A percentile compares a stretch with the other conserved stretches of the same genome.
Conservation (phyloP, 1,140 invertebrate genomes). For the Drosophila sturtevanti region DNA sequence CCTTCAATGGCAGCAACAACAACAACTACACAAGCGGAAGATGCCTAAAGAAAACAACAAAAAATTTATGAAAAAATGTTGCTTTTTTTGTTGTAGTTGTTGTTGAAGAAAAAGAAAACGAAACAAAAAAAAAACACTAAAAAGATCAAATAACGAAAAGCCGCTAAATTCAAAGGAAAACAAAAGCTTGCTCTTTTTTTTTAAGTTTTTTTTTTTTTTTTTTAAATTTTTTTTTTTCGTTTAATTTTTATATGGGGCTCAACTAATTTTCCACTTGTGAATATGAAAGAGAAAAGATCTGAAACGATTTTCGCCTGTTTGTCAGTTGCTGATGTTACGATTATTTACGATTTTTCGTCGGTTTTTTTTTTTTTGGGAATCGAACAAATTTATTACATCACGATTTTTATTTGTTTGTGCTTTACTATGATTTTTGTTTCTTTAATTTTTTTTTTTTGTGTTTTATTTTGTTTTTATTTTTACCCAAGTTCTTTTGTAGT, state of each 20-base stretch:
- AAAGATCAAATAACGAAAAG: constrained; percentile 77
- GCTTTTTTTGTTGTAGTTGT: constrained; percentile 55
- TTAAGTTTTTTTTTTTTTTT: constrained; percentile 50
- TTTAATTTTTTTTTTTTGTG: constrained; percentile 21
- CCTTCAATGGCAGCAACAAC: constrained; percentile 10
- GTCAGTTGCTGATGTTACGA: constrained; percentile 49
- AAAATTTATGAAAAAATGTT: constrained; percentile 70
- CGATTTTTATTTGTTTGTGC: constrained; percentile 43
- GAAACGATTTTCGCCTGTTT: constrained; percentile 54
- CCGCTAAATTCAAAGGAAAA: constrained; percentile 79
- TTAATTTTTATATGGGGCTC: constrained; percentile 38
- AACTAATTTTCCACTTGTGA: constrained; percentile 77
- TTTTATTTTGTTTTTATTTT: constrained; percentile 29
- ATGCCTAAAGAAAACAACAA: constrained; percentile 54
- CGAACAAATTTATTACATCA: constrained; percentile 72
- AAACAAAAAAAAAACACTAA: constrained; percentile 25
- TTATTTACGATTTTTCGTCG: constrained; percentile 62
- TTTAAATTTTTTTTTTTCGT: constrained; percentile 63
- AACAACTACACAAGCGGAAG: constrained; percentile 49
- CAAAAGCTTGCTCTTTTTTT: constrained; percentile 74
- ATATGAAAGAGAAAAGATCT: constrained; percentile 15
- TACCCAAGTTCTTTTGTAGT: constrained; percentile 52
- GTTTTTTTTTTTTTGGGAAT: constrained; percentile 3
- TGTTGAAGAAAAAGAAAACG: constrained; percentile 35
- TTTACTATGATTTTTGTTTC: constrained; percentile 30